These are phyloP conservation scores for Nasonia vitripennis DNA, from an alignment of 1,140 invertebrate species.

Conservation along the genomic window DNA sequence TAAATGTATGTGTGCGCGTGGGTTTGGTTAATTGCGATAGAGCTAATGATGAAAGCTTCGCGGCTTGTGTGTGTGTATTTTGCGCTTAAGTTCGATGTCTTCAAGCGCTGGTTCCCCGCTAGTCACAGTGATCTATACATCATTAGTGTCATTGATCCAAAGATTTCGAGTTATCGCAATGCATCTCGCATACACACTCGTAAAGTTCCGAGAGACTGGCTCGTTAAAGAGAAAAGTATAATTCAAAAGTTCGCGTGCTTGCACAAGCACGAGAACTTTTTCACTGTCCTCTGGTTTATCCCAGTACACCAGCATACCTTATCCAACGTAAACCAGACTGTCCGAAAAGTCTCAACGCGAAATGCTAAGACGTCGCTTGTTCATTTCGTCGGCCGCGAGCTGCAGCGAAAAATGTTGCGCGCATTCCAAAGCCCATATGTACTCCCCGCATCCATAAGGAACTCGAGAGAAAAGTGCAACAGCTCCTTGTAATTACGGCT, in stretches of 20 bases:
- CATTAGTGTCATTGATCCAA: neutral
- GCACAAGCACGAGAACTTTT: neutral
- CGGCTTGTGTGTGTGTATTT: neutral
- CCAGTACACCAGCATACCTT: no score
- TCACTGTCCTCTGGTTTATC: neutral
- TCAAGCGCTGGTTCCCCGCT: neutral
- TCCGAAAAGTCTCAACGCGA: no score
- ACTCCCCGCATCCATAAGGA: neutral
- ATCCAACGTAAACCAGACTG: no score
- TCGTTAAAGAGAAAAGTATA: constrained; percentile 44
- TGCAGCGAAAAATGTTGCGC: no score
- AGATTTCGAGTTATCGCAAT: neutral
- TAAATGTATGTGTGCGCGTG: no score
- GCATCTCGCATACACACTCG: constrained; percentile 8
- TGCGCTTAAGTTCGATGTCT: neutral
- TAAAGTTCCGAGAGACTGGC: constrained; percentile 22
- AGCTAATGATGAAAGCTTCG: no score
- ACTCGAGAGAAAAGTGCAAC: neutral
- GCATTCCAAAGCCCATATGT: no score
- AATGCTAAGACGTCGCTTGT: no score
- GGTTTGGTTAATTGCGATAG: no score
- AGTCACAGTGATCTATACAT: neutral
- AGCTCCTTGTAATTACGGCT: neutral
- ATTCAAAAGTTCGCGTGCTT: constrained; percentile 43
- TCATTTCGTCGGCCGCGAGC: no score